These are phyloP conservation scores for Varecia variegata DNA, from an alignment of 2,797 vertebrate genomes.

Conservation along the genomic window DNA sequence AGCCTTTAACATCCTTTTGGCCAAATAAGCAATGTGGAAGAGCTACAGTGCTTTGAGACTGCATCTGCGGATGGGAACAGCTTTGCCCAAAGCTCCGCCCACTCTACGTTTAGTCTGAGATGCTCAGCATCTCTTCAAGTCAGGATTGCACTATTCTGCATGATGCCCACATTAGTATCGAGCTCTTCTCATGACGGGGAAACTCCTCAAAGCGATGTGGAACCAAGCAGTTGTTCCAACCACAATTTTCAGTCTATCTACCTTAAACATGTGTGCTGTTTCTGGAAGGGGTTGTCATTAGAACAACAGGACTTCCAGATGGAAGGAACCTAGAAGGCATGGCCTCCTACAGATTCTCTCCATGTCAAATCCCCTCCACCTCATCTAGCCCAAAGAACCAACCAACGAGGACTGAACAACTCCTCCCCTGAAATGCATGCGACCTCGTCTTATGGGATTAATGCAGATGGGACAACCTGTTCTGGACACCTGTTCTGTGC, in stretches of 20 bases:
- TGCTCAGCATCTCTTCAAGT: neutral
- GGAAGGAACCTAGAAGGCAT: neutral
- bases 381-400: neutral
- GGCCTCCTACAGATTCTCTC: neutral
- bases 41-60: neutral
- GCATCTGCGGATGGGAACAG: neutral
- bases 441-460: neutral
- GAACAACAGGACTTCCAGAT: neutral
- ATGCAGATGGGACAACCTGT: neutral
- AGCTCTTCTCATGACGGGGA: neutral
- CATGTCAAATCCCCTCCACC: neutral
- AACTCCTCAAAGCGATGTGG: neutral
- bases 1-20: neutral
- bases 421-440: neutral
- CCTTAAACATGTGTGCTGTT: neutral
- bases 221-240: neutral
- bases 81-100: neutral
- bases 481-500: neutral
- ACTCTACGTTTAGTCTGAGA: neutral
- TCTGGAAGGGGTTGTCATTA: neutral
- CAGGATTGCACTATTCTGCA: accelerated
- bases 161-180: neutral
- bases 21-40: neutral
- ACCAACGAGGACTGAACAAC: accelerated
- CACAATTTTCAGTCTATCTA: neutral